These are phyloP conservation scores for Apoda limacodes DNA, from an alignment of 2,888 invertebrate genomes.

Conservation along the genomic window DNA sequence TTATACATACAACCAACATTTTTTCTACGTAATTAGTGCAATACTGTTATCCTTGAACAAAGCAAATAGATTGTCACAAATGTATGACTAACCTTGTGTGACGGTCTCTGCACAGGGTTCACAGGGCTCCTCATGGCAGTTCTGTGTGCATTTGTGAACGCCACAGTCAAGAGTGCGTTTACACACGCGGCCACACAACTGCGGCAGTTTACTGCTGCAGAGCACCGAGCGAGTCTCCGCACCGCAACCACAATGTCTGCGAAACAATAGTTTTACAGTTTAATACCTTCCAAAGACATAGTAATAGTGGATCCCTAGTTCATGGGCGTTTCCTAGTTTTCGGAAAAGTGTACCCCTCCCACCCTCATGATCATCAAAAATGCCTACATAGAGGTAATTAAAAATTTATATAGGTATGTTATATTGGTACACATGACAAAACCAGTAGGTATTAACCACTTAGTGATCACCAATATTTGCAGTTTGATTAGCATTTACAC, in stretches of 20 bases:
- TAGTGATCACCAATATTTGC: too few relatives aligned
- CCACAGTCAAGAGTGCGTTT: constrained; percentile 81
- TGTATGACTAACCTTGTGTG: constrained; percentile 66
- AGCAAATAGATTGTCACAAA: not conserved
- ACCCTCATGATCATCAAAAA: too few relatives aligned
- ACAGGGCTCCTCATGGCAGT: constrained; percentile 87
- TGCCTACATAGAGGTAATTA: not conserved
- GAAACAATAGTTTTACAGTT: too few relatives aligned
- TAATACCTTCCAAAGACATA: too few relatives aligned
- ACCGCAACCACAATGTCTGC: constrained; percentile 84
- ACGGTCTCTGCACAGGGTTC: constrained; percentile 75
- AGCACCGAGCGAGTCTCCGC: constrained; percentile 74
- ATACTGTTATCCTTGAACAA: not conserved
- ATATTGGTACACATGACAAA: too few relatives aligned
- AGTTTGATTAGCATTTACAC: too few relatives aligned
- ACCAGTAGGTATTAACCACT: too few relatives aligned
- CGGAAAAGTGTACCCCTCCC: too few relatives aligned
- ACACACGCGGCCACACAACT: constrained; percentile 82
- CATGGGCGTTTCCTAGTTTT: too few relatives aligned
- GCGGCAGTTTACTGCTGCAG: constrained; percentile 77
- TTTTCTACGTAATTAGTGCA: not conserved
- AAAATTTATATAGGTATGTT: constrained; percentile 1
- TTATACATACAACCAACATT: too few relatives aligned
- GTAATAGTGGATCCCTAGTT: too few relatives aligned
- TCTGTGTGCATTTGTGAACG: constrained; percentile 76